These are phyloP conservation scores for Camponotus vicinus DNA, from an alignment of 1,140 invertebrate species.

Conservation along the genomic window DNA sequence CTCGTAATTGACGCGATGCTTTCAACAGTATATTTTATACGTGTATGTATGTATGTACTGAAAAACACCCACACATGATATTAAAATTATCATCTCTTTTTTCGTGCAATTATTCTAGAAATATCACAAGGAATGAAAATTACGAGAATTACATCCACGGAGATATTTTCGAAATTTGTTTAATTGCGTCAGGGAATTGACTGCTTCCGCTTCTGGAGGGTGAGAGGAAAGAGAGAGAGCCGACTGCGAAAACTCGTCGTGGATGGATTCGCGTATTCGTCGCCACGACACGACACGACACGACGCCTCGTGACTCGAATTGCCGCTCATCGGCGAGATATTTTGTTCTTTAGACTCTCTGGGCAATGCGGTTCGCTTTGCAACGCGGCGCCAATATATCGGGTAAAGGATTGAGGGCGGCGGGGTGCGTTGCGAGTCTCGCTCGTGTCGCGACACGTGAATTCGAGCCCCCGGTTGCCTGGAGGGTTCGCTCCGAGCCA, in stretches of 20 bases:
- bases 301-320: constrained; percentile 17
- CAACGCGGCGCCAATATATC: constrained; percentile 41
- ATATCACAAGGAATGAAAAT: too few species aligned
- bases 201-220: too few species aligned
- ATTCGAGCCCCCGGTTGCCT: constrained; percentile 61
- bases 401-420: constrained; percentile 21
- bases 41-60: background rate
- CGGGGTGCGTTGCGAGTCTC: constrained; percentile 16
- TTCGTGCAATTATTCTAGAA: too few species aligned
- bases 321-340: constrained; percentile 33
- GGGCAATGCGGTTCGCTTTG: constrained; percentile 46
- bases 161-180: too few species aligned
- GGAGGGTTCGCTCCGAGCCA: constrained; percentile 45
- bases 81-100: constrained; percentile 22
- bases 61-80: background rate
- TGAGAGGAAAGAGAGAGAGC: background rate
- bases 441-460: constrained; percentile 76
- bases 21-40: constrained; percentile 26
- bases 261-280: background rate
- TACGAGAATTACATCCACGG: too few species aligned
- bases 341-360: constrained; percentile 41
- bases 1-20: constrained; percentile 42
- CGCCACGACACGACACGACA: too few species aligned
- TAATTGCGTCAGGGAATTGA: background rate
- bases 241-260: background rate